Conservation (phyloP, 2,797 vertebrate species). For the Fratercula arctica region DNA sequence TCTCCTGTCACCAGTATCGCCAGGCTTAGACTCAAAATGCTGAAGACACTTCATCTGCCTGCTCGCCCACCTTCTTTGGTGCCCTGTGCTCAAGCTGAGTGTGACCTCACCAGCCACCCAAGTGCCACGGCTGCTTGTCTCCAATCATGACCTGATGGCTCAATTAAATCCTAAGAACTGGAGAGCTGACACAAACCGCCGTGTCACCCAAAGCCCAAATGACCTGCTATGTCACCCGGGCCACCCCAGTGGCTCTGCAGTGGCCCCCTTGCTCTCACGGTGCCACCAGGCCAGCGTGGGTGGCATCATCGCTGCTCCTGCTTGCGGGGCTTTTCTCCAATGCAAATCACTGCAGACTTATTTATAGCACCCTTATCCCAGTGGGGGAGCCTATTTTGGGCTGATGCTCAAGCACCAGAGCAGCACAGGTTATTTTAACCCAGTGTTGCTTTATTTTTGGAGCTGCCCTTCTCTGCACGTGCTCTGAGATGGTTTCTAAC, state of each 20-base stretch:
- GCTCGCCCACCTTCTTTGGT: accelerated
- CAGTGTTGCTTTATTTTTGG: background rate
- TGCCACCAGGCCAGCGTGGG: background rate
- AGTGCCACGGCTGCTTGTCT: accelerated
- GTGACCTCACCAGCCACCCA: accelerated
- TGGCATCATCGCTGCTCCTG: accelerated
- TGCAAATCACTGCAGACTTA: background rate
- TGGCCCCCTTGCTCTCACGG: accelerated
- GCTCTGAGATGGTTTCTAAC: background rate
- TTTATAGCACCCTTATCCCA: background rate
- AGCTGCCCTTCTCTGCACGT: slow-evolving; percentile 1
- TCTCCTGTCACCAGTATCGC: background rate
- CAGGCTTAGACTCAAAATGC: background rate
- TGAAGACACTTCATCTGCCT: background rate
- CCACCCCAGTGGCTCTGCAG: background rate
- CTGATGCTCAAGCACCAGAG: background rate
- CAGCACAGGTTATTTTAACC: slow-evolving; percentile 19
- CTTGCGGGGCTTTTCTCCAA: background rate
- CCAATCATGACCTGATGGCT: accelerated
- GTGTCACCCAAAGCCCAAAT: background rate
- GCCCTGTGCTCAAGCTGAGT: background rate
- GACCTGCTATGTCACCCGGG: accelerated
- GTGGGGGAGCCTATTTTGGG: background rate
- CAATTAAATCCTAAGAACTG: background rate
- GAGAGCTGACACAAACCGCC: background rate